Percentiles rank a stretch among this genome's conserved stretches.
These are phyloP conservation scores for Perca fluviatilis DNA, from an alignment of 2,113 vertebrate genomes.

Conservation along the genomic window DNA sequence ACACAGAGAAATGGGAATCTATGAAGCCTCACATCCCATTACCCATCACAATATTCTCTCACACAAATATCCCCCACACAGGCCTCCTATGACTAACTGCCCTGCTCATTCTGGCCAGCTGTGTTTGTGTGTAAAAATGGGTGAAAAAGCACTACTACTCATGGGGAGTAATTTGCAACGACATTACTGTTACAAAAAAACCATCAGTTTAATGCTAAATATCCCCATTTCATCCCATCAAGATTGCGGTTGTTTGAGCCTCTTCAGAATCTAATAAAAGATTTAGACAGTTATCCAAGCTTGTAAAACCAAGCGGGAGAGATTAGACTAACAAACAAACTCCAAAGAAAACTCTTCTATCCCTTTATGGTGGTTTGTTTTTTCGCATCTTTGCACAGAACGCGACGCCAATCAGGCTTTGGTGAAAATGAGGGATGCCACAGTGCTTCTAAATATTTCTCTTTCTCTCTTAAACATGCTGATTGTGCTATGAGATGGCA, in stretches of 20 bases:
- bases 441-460: conserved; percentile 28
- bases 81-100: conserved; percentile 60
- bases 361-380: conserved; percentile 49
- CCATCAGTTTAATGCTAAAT: conserved; percentile 41
- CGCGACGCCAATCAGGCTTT: conserved; percentile 41
- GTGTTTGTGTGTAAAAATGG: conserved; percentile 46
- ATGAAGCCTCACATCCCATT: conserved; percentile 63
- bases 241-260: conserved; percentile 39
- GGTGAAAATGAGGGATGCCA: conserved; percentile 13
- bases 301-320: conserved; percentile 47
- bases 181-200: conserved; percentile 16
- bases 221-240: conserved; percentile 48
- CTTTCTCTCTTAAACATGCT: conserved; percentile 14
- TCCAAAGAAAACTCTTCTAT: conserved; percentile 47
- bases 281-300: conserved; percentile 62
- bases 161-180: conserved; percentile 46
- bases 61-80: conserved; percentile 35
- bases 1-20: conserved; percentile 47
- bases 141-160: conserved; percentile 38
- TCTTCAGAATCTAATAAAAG: conserved; percentile 62
- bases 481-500: neutral
- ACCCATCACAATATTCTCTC: conserved; percentile 40
- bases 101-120: conserved; percentile 55
- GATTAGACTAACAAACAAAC: conserved; percentile 69
- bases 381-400: conserved; percentile 34